Evolutionary conservation across 2,888 invertebrate species (phyloP), one percentile per base, ranked within the genome.

Genomic region (Ormia ochracea): DNA sequence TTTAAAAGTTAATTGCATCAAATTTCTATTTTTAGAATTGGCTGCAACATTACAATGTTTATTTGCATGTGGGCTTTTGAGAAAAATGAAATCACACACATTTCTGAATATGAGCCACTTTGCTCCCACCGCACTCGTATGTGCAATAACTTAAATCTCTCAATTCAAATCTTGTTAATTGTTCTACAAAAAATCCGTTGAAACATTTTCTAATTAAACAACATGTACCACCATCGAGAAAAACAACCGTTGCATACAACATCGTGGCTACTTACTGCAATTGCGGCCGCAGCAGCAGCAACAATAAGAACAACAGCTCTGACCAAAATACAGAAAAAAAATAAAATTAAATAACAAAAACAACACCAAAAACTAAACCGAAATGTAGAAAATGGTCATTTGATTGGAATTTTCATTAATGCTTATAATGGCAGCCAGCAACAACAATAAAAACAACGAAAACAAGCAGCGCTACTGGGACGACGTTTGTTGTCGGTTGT

Each of bases 381-480:
- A 52, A 61, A 63, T 58, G 48, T 50, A 41, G 56, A 73, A 63
- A 76, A 56, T 80, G 80, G 80, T 80, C 76, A 80, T 80, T 80
- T 76, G 80, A 80, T 80, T 80, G 80, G 80, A 80, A 80, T 80
- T 80, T 80, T 80, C 80, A 80, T 80, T 80, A 80, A 75, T 76
- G 76, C 52, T 66, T 74, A 61, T 80, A 80, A 76, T 73, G 72
- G 72, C 76, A 68, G 66, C 61, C 56, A 65, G 17, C 50, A 59
- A 31, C 41, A 45, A 21, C 54, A 36, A 17, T 2, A 54, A 41
- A 19, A 66, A 66, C 17, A 50, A 50, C 17, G 33, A 56, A 33
- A 56, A 26, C 23, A 45, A 17, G 4, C 26, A 58, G 28, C 28
- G 17, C 31, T 54, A 10, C 45, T 45, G 43, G 33, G 19, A 26